A percentile compares a stretch with the other conserved stretches of the same genome.
These are phyloP conservation scores for Mercenaria mercenaria DNA, from an alignment of 1,140 invertebrate genomes.

Conservation along the genomic window DNA sequence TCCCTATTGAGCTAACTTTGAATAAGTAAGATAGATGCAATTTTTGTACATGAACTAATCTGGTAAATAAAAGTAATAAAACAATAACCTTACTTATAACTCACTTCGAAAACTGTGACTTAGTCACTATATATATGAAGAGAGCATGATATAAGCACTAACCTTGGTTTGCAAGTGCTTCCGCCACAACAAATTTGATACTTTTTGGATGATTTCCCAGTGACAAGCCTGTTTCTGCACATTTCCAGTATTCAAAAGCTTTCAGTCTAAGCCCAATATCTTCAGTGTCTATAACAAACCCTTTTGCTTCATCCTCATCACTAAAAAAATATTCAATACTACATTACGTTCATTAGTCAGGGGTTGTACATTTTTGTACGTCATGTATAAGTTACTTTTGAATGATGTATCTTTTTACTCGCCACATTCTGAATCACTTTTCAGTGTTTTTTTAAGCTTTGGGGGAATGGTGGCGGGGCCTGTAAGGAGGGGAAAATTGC, in stretches of 20 bases:
- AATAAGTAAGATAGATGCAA: too few relatives aligned
- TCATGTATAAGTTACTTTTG: neutral
- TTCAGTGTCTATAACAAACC: slow-evolving; percentile 85
- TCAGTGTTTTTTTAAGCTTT: too few relatives aligned
- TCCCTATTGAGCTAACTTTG: too few relatives aligned
- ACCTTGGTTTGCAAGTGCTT: slow-evolving; percentile 86
- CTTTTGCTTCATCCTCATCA: slow-evolving; percentile 83
- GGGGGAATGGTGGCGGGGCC: too few relatives aligned
- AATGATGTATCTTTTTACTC: neutral
- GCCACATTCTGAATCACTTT: neutral
- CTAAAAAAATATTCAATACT: slow-evolving; percentile 75
- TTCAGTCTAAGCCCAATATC: slow-evolving; percentile 84
- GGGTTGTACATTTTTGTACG: neutral
- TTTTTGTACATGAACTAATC: too few relatives aligned
- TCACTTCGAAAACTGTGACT: too few relatives aligned
- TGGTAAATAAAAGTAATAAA: too few relatives aligned
- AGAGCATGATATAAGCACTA: too few relatives aligned
- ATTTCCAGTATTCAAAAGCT: slow-evolving; percentile 88
- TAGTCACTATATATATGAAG: too few relatives aligned
- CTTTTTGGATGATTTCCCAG: slow-evolving; percentile 53
- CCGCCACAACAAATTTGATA: slow-evolving; percentile 87
- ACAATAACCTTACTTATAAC: too few relatives aligned
- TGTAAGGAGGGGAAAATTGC: too few relatives aligned
- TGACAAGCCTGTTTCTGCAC: slow-evolving; percentile 86
- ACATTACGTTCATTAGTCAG: too few relatives aligned